These are phyloP conservation scores for Furcifer pardalis DNA, from an alignment of 2,797 vertebrate species.

Conservation along the genomic window DNA sequence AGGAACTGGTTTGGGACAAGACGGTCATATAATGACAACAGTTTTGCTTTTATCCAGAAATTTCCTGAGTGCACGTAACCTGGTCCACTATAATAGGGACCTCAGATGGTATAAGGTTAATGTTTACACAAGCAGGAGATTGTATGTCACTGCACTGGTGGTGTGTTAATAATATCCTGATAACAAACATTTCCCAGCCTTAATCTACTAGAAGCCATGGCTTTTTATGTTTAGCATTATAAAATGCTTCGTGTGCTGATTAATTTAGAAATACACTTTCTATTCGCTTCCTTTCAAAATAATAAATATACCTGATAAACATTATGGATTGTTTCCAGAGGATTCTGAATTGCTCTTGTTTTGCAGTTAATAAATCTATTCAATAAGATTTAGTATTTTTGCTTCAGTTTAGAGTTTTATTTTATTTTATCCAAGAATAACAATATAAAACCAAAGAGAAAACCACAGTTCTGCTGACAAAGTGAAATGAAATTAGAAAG, in stretches of 20 bases:
- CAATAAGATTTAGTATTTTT: background rate
- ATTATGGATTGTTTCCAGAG: background rate
- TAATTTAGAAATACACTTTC: background rate
- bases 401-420: slow-evolving; percentile 2
- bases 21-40: too few species aligned
- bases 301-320: background rate
- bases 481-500: slow-evolving; percentile 2
- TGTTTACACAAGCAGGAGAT: too few species aligned
- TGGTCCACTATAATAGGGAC: too few species aligned
- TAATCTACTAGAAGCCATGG: background rate
- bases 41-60: too few species aligned
- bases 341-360: slow-evolving; percentile 1
- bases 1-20: too few species aligned
- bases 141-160: too few species aligned
- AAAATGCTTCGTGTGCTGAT: background rate
- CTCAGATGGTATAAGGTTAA: too few species aligned
- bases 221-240: background rate
- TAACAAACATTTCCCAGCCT: too few species aligned
- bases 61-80: too few species aligned
- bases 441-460: background rate
- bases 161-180: too few species aligned
- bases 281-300: background rate
- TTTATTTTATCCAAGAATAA: background rate
- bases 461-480: slow-evolving; percentile 6
- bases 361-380: slow-evolving; percentile 4